These are phyloP conservation scores for Creontiades dilutus DNA, from an alignment of 2,888 invertebrate genomes.

Conservation along the genomic window DNA sequence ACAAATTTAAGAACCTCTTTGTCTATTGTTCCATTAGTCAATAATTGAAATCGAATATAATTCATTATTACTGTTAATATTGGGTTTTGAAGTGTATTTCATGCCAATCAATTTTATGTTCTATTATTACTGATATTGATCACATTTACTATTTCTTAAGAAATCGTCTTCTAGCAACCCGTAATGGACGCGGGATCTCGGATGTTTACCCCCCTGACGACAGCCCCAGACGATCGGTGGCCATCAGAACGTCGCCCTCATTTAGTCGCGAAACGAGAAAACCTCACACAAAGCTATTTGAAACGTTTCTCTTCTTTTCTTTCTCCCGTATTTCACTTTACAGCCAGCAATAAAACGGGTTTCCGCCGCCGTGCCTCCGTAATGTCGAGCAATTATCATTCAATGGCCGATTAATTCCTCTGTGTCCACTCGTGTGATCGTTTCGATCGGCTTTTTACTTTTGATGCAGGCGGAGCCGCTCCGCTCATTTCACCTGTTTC, in stretches of 20 bases:
- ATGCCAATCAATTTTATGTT: no score
- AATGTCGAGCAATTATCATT: conserved; percentile 50
- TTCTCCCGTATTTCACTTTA: conserved; percentile 20
- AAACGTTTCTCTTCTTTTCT: conserved; percentile 33
- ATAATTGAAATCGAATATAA: no score
- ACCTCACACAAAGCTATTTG: conserved; percentile 49
- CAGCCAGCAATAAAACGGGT: conserved; percentile 40
- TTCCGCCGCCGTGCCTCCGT: conserved; percentile 2
- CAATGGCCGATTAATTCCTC: conserved; percentile 44
- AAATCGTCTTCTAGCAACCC: no score
- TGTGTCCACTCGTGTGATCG: conserved; percentile 38
- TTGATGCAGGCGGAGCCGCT: background rate
- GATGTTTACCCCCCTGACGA: no score
- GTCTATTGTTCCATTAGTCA: no score
- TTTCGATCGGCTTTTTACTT: conserved; percentile 13
- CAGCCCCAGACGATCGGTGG: background rate
- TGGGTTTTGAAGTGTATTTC: no score
- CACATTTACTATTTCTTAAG: no score
- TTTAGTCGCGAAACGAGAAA: conserved; percentile 18
- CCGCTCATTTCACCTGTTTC: conserved; percentile 17
- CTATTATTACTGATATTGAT: no score
- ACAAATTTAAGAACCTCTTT: no score
- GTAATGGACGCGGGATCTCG: no score
- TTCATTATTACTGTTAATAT: no score
- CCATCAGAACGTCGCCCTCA: conserved; percentile 39